phyloP scores from a whole-genome alignment of 2,797 vertebrate species.

The Pelobates cultripes region DNA sequence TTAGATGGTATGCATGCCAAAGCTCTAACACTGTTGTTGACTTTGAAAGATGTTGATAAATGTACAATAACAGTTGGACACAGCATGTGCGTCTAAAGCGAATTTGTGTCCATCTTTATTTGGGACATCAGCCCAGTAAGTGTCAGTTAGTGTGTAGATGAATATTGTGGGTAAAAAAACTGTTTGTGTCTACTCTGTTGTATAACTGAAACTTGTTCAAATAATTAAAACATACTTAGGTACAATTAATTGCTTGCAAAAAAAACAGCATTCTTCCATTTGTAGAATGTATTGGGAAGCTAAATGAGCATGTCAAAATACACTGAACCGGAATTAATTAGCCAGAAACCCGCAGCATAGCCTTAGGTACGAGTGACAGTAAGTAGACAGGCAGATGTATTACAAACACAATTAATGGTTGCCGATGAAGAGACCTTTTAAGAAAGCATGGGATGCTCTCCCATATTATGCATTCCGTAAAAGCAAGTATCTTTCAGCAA shows the following conservation, averaged over 20 bases:
- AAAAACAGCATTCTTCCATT: background rate
- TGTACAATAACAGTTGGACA: no score
- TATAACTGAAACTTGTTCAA: background rate
- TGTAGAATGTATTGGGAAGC: background rate
- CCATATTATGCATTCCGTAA: constrained; percentile 29
- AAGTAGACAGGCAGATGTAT: background rate
- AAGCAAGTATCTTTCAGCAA: constrained; percentile 16
- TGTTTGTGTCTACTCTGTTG: background rate
- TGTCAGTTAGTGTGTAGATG: no score
- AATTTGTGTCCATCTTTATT: no score
- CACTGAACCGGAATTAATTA: background rate
- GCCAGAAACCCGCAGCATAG: background rate
- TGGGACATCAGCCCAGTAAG: no score
- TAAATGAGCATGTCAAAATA: background rate
- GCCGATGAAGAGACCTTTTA: background rate
- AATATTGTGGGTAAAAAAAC: no score
- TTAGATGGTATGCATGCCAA: no score
- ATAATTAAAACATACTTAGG: background rate
- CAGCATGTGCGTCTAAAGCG: no score
- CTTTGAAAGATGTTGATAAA: no score
- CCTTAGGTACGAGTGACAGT: background rate
- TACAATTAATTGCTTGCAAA: background rate
- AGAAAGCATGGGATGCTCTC: constrained; percentile 24
- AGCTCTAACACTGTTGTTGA: no score
- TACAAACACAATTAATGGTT: background rate